Conservation (phyloP, 2,888 invertebrate genomes). For the Aricia artaxerxes region DNA sequence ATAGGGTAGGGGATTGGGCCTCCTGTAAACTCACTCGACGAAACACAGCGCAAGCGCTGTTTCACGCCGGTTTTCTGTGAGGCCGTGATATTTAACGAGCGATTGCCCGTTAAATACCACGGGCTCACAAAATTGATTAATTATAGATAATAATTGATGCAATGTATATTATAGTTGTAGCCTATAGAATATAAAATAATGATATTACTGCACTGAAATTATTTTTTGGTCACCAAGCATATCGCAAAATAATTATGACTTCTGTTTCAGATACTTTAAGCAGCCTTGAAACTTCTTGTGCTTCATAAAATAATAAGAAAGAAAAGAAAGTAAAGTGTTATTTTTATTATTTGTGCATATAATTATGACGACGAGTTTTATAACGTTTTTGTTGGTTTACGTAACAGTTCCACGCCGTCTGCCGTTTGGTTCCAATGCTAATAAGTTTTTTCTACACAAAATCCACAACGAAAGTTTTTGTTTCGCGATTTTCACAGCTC, state of each 20-base stretch:
- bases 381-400: neutral
- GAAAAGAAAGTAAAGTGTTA: conserved; percentile 16
- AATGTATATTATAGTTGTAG: too few species aligned
- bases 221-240: neutral
- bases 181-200: neutral
- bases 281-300: neutral
- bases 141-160: too few species aligned
- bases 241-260: neutral
- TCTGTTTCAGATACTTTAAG: neutral
- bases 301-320: neutral
- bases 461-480: neutral
- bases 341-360: conserved; percentile 1
- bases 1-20: too few species aligned
- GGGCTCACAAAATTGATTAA: too few species aligned
- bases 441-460: conserved; percentile 1
- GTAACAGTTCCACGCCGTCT: neutral
- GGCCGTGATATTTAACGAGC: too few species aligned
- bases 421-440: conserved; percentile 13
- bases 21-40: too few species aligned
- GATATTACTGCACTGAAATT: neutral
- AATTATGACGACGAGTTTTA: conserved; percentile 2
- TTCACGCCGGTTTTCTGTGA: too few species aligned
- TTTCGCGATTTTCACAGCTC: neutral
- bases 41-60: too few species aligned
- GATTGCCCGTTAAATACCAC: too few species aligned